Evolutionary conservation across 2,113 vertebrate genomes (phyloP), one percentile per base, ranked within the genome.

Genomic region (Protobothrops flavoviridis): DNA sequence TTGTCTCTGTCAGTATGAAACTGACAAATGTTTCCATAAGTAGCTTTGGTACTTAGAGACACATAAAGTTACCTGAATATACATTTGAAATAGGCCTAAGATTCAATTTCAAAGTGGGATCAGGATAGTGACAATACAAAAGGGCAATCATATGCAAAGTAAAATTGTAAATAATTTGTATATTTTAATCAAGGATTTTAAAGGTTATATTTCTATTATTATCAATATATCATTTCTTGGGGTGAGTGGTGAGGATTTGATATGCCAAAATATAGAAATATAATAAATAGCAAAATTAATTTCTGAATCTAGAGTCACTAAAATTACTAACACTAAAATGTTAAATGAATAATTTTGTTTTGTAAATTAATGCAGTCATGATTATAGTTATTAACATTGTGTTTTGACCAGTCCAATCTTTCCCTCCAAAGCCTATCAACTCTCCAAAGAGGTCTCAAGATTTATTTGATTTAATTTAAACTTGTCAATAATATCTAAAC

Each of bases 21-120:
- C 90, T 94, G 43, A 61, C 74, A 89, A 23, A 26, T 90, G n/a
- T 95, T 96, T 96, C 94, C 93, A 43, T 86, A 93, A 52, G 57
- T 45, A 91, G 48, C 88, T 95, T 64, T 94, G 87, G 21, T n/a
- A 96, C 69, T 95, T 50, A 91, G 90, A 94, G 95, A 93, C 91
- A 97, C 97, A 97, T 97, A 96, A 92, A 91, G 85, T 93, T 94
- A 95, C 59, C 93, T 94, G 86, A 94, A 74, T 92, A 91, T 92
- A 95, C 93, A 85, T 8, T 92, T 95, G 87, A 94, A 96, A 94
- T 92, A 92, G 26, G 93, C 95, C 93, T 97, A 93, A 50, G 95
- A 97, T 94, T 88, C 6, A 91, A 96, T 95, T 98, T 98, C 95
- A 98, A 98, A 98, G 94, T 56, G 64, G 94, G 86, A 98, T 96